Evolutionary conservation across 2,888 invertebrate genomes (phyloP).

Genomic region (Vesta saturnalis): DNA sequence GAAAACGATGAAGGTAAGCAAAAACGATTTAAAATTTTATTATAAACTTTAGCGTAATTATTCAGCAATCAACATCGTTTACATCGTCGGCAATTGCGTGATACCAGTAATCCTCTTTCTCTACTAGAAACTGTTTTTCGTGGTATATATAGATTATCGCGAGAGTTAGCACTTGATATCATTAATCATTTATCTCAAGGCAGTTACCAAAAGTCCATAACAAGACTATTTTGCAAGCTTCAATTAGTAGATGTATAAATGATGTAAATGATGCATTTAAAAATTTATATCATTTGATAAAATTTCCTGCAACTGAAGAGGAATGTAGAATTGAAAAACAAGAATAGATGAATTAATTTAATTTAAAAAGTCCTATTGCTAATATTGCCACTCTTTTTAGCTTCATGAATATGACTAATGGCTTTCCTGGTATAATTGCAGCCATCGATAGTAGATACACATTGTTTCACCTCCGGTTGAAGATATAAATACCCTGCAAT

Average conservation of each 20-base stretch:
- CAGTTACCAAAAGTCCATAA: not conserved
- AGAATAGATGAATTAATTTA: not conserved
- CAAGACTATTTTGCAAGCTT: no score
- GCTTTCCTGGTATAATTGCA: slow-evolving; percentile 6
- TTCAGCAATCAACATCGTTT: not conserved
- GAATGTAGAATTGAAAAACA: not conserved
- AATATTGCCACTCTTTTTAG: no score
- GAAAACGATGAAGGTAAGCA: slow-evolving; percentile 1
- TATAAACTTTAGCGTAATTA: not conserved
- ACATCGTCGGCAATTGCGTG: not conserved
- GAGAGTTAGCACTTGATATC: not conserved
- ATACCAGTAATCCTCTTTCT: not conserved
- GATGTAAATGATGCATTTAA: not conserved
- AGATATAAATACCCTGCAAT: not conserved
- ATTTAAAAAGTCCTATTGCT: not conserved
- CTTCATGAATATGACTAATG: not conserved
- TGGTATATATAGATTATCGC: not conserved
- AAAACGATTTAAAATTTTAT: not conserved
- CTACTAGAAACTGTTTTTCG: not conserved
- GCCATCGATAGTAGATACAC: not conserved
- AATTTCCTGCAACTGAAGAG: not conserved
- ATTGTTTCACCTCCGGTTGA: not conserved
- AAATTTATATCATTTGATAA: slow-evolving; percentile 3
- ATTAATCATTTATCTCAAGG: not conserved
- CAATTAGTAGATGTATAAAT: not conserved